Evolutionary conservation across 2,888 invertebrate species (phyloP).

Genomic region (Apamea anceps): DNA sequence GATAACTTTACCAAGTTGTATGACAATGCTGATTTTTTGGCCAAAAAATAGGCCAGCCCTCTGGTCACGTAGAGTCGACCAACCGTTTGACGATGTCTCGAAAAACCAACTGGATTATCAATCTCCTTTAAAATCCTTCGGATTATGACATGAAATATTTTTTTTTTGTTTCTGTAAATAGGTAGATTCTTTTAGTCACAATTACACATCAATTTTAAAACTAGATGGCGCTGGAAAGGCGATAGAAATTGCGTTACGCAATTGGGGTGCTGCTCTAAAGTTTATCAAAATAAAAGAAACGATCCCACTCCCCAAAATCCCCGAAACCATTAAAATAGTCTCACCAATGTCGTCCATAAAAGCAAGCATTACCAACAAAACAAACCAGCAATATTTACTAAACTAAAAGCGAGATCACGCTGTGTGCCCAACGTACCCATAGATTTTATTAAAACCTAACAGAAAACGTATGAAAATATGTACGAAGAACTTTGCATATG

Average conservation of each 20-base stretch:
- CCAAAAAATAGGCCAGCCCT: not conserved
- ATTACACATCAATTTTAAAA: too few species aligned
- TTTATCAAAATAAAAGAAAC: not conserved
- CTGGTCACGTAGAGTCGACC: not conserved
- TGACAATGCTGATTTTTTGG: not conserved
- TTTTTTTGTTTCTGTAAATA: too few species aligned
- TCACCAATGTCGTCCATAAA: not conserved
- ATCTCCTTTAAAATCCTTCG: not conserved
- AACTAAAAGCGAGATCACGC: conserved; percentile 72
- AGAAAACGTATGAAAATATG: conserved; percentile 64
- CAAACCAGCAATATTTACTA: conserved; percentile 68
- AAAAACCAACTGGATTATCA: not conserved
- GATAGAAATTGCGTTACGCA: not conserved
- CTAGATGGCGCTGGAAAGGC: too few species aligned
- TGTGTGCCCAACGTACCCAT: conserved; percentile 56
- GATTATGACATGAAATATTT: too few species aligned
- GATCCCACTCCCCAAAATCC: not conserved
- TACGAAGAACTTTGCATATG: conserved; percentile 64
- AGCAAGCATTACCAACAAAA: conserved; percentile 41
- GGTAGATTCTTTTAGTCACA: too few species aligned
- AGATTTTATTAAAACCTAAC: conserved; percentile 71
- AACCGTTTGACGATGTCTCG: not conserved
- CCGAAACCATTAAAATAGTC: not conserved
- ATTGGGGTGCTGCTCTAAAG: not conserved
- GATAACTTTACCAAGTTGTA: not conserved